Evolutionary conservation across 2,888 invertebrate species (phyloP).

Genomic region (Nephrotoma appendiculata): DNA sequence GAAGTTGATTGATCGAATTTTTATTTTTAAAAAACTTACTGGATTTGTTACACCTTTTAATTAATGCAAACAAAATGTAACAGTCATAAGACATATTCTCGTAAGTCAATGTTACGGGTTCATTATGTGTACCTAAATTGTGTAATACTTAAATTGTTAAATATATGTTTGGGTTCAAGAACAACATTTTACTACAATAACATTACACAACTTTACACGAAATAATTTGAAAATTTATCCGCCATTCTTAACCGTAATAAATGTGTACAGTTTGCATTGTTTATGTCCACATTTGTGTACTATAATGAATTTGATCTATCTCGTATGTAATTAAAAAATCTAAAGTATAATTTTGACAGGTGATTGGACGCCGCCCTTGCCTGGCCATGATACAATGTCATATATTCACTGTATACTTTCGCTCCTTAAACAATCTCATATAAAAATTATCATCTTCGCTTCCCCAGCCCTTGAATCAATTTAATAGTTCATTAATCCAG

Average conservation of each 20-base stretch:
- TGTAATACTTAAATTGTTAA: not conserved
- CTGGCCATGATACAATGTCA: not conserved
- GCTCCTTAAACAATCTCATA: not conserved
- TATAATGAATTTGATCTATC: too few species aligned
- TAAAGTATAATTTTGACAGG: not conserved
- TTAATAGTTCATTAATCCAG: too few species aligned
- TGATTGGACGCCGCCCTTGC: not conserved
- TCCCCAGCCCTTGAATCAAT: too few species aligned
- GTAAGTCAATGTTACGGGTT: not conserved
- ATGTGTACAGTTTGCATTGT: too few species aligned
- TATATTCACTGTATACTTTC: not conserved
- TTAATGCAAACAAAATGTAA: not conserved
- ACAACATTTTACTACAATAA: too few species aligned
- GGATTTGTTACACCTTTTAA: not conserved
- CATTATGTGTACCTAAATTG: not conserved
- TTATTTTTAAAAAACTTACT: not conserved
- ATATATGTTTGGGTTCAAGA: too few species aligned
- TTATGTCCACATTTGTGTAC: too few species aligned
- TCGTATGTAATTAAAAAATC: not conserved
- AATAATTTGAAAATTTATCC: too few species aligned
- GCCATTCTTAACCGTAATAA: too few species aligned
- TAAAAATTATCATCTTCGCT: too few species aligned
- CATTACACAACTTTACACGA: too few species aligned
- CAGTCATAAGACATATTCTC: not conserved
- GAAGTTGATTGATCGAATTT: not conserved